Conservation (phyloP, 2,888 invertebrate genomes). For the Eupithecia exiguata region DNA sequence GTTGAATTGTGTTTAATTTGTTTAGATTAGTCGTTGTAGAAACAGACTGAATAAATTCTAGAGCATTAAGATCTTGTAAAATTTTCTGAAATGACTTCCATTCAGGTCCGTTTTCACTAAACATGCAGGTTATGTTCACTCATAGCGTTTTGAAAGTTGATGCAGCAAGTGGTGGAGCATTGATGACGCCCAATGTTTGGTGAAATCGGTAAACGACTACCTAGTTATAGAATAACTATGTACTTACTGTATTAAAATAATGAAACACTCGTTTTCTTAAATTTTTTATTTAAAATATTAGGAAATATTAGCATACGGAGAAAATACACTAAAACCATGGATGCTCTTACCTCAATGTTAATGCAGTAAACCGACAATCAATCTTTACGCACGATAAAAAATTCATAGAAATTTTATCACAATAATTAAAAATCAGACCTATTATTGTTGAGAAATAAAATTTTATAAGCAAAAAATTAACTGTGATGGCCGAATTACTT, state of each 20-base stretch:
- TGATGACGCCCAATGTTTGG: not conserved
- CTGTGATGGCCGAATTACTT: not conserved
- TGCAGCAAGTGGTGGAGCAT: not conserved
- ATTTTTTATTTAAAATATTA: not conserved
- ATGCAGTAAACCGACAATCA: not conserved
- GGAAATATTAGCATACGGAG: not conserved
- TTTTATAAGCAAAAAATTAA: not conserved
- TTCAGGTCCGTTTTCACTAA: not conserved
- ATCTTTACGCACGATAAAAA: not conserved
- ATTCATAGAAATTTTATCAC: not conserved
- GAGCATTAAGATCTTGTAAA: not conserved
- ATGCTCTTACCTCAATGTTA: not conserved
- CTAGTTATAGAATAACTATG: not conserved
- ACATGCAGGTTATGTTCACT: not conserved
- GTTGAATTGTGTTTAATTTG: not conserved
- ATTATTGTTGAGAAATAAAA: not conserved
- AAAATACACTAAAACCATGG: not conserved
- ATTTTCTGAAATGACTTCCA: not conserved
- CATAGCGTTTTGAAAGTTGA: not conserved
- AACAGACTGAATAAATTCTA: not conserved
- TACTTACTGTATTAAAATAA: not conserved
- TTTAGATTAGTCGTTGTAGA: not conserved
- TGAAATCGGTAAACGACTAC: not conserved
- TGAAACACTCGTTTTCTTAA: not conserved
- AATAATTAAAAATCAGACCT: constrained; percentile 2